Base-by-base conservation (phyloP, 2,888 invertebrate species). In the Molorchus minor region DNA sequence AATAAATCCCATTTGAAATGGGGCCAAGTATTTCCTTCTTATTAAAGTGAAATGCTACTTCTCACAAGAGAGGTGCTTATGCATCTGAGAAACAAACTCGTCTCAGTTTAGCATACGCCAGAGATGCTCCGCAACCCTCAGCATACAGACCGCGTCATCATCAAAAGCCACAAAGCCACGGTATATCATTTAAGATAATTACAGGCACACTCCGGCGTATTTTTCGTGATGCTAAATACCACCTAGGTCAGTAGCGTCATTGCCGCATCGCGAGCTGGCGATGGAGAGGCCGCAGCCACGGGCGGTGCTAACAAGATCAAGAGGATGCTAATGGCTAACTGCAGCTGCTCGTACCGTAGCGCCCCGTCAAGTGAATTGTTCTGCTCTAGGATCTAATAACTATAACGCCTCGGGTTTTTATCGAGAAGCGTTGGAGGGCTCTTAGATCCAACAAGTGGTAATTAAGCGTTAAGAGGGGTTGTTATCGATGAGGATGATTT, bases 251-350 rank as follows among this genome's bases (percentile, higher is more conserved):
- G 38, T 58, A 62, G 62, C 62, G 49, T 54, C 58, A 56, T 56
- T 55, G 33, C 44, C 30, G 47, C 49, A 45, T 56, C 25, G 2
- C 47, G 20, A 59, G 52, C 56, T 58, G 51, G 55, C 61, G 49
- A 49, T 43, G 58, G 62, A 62, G 62, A 62, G 56, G 54, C 58
- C 33, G 25, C 33, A 33, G 65, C 65, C 61, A 49, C 40, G 36
- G 62, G 62, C 62, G 21, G 44, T 29, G 59, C 64, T 64, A 68
- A 68, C 68, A 64, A 68, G 65, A 60, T 65, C 56, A 49, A 49
- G 49, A 49, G 54, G 44, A 54, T 43, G 54, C 43, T 54, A 54
- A 54, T 54, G 54, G 45, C 44, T 45, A 54, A 43, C 44, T 44
- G 44, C 54, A 54, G 54, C 44, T 54, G 54, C 44, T 36, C 49